Evolutionary conservation across 2,797 vertebrate species (phyloP), one percentile per base, ranked within the genome.

Genomic region (Chaunax sp.): DNA sequence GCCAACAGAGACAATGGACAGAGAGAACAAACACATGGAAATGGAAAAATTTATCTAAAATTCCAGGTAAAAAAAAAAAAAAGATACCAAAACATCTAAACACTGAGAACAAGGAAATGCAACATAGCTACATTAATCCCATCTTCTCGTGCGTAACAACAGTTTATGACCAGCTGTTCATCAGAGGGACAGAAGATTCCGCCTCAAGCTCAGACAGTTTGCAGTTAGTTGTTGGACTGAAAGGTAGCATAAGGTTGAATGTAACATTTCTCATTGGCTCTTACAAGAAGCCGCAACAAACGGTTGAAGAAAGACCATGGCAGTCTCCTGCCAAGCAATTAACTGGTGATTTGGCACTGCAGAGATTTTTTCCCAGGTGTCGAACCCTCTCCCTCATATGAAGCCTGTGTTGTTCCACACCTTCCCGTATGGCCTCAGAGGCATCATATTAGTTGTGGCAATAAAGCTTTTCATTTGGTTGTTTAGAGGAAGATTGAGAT

Each of bases 401-500:
- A 93, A 88, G 92, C 81, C 78, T 67, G 92, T 93, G 91, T 90
- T 92, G 71, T 91, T 93, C 86, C 88, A 89, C 91, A 76, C 86
- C 81, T 86, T 65, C 93, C 84, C 91, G 63, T 74, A 80, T 90
- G 90, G 91, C 87, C 82, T 89, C 77, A 85, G 83, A 85, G 92
- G 90, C 88, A 89, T 90, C 92, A 78, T 90, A 87, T 86, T 81
- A 81, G 83, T 79, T 74, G 78, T 88, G 88, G 90, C 92, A 92
- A 89, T 89, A 82, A 93, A 93, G 88, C 85, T 94, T 95, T 93
- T 92, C 81, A 89, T 90, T 87, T 86, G 82, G 83, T 83, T 87
- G 82, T 83, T 93, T 89, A 91, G 85, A 84, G 86, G 91, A 72
- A 93, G 93, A 93, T 65, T 77, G 77, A 91, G 93, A 89, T 85